These are phyloP conservation scores for Nomada goodeniana DNA, from an alignment of 2,888 invertebrate species.

Conservation along the genomic window DNA sequence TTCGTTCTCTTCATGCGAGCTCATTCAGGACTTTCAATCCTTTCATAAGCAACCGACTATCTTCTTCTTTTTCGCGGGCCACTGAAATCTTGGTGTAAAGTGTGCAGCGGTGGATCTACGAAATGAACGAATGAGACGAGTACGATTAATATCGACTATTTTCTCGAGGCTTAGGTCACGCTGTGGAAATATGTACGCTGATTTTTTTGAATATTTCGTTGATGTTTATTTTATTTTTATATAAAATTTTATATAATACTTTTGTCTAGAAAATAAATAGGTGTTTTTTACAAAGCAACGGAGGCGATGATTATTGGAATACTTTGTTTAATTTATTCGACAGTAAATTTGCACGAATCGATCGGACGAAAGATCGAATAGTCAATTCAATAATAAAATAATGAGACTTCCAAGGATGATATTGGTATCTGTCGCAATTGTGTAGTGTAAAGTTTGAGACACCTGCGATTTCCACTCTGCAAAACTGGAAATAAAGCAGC, in stretches of 20 bases:
- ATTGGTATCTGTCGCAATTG: no score
- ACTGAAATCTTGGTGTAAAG: conserved; percentile 15
- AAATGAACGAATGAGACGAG: conserved; percentile 33
- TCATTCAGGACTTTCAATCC: conserved; percentile 55
- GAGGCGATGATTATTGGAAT: no score
- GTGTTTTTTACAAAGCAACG: no score
- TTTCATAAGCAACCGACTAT: conserved; percentile 36
- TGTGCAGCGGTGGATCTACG: conserved; percentile 11
- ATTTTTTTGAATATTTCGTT: neutral
- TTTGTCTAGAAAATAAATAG: no score
- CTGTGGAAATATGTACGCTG: neutral
- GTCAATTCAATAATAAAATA: no score
- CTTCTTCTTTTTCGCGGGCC: conserved; percentile 14
- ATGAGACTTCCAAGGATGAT: no score
- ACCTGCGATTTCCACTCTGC: no score
- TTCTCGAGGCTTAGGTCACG: neutral
- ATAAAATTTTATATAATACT: neutral
- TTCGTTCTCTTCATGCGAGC: conserved; percentile 37
- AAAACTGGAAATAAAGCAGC: no score
- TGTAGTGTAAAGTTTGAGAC: no score
- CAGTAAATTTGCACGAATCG: no score
- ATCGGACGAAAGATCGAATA: no score
- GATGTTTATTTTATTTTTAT: neutral
- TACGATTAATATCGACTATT: conserved; percentile 39
- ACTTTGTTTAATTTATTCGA: no score